phyloP scores from a whole-genome alignment of 2,797 vertebrate species.

The Otus scops region DNA sequence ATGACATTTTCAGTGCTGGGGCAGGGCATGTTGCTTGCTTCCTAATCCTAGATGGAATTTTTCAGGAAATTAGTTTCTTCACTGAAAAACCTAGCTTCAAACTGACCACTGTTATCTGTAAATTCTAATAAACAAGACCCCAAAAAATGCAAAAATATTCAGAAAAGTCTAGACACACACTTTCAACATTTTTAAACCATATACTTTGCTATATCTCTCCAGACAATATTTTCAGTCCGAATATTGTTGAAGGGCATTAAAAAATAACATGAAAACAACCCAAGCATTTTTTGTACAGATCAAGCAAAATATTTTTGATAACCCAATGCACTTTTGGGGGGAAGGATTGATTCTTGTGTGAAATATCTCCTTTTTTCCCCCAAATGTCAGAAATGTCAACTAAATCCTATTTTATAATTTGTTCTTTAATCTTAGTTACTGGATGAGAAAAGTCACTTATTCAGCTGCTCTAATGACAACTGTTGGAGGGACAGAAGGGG shows the following conservation, averaged over 20 bases:
- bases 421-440: background rate
- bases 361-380: background rate
- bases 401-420: background rate
- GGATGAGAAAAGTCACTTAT: conserved; percentile 22
- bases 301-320: conserved; percentile 47
- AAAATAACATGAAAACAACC: conserved; percentile 18
- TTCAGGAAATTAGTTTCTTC: background rate
- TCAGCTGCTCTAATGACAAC: conserved; percentile 39
- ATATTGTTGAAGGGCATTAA: background rate
- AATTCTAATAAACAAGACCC: background rate
- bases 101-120: background rate
- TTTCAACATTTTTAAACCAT: background rate
- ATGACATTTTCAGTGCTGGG: background rate
- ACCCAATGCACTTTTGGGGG: background rate
- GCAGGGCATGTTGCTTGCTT: background rate
- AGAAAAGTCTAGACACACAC: background rate
- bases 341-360: background rate
- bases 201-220: background rate
- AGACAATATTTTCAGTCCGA: conserved; percentile 7
- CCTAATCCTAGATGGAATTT: background rate
- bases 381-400: background rate
- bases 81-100: background rate
- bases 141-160: background rate
- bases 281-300: background rate
- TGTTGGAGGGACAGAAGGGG: conserved; percentile 58